Evolutionary conservation across 2,113 vertebrate genomes (phyloP), one percentile per base, ranked within the genome.

Genomic region (Pseudorhombus dupliciocellatus): DNA sequence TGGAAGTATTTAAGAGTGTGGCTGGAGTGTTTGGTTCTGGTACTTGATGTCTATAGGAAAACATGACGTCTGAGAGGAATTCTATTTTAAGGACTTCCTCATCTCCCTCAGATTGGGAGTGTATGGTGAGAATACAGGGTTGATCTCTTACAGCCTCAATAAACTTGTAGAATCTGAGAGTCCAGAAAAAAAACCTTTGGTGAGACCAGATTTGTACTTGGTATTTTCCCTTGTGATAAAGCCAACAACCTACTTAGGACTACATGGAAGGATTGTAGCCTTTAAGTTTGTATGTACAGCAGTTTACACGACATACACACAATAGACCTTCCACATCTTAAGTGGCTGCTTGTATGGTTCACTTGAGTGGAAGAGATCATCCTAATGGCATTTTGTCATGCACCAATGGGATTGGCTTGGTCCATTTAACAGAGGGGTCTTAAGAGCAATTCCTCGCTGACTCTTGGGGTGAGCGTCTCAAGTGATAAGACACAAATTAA

Each of bases 341-440:
- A 22, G 40, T n/a, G 55, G 9, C 34, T 25, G n/a, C 46, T 18
- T 56, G 18, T 60, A 25, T 31, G 42, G 16, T 56, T 30, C 55
- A 63, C n/a, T 59, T 58, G 55, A 70, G 72, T 54, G 12, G 22
- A 62, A 37, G 63, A 73, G 61, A 58, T 24, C 30, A 20, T 37
- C 25, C 56, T 60, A 75, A 60, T 61, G 34, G 53, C 34, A 57
- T 66, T 66, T 50, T 66, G 50, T 66, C 59, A 59, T 61, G 59
- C 40, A 57, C 59, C 57, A 63, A 55, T 57, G 42, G 20, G 34
- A 71, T 8, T 2, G 1, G 44, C 62, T 24, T 10, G 53, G 46
- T 68, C 70, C 57, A 54, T 75, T 79, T 63, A 82, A 73, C 71
- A 28, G 58, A 75, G 24, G 24, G 22, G 37, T 59, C 24, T 3